Evolutionary conservation across 2,797 vertebrate species (phyloP), one percentile per base, ranked within the genome.

Genomic region (Catostomus latipinnis): DNA sequence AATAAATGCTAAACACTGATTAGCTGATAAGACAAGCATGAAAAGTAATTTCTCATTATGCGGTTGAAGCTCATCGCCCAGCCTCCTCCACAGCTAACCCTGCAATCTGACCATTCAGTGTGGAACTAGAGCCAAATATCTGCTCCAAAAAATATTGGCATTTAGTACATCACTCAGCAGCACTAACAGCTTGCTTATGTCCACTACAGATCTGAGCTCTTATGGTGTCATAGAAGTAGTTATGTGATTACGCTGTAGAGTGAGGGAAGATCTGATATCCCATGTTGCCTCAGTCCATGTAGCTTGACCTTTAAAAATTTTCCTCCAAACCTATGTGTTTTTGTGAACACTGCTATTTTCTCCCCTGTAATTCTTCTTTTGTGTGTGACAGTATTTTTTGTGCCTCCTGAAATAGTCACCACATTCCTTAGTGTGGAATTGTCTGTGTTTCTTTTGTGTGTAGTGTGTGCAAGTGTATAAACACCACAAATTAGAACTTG

Each of bases 1-100:
- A 63, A 53, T 53, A 78, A 70, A 65, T 8, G 50, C 76, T 71
- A 56, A 71, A 78, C 68, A 49, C 68, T 9, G 60, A 78, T 71
- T 62, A 43, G 50, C 76, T 1, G 11, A 63, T n/a, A 78, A 71
- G 58, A 65, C 68, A 69, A 77, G 56, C 16, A 54, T 54, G 34
- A 65, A 63, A 63, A n/a, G 46, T 18, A 11, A 69, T 71, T 71
- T 78, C 67, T 14, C 67, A 54, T 63, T 43, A 46, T 56, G 68
- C 1, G 76, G 34, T 78, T 62, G 62, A 57, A 54, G 49, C 58
- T 69, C 13, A 50, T 34, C 48, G 68, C 48, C 48, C 7, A 34
- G 50, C 60, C 10, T 49, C 14, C 50, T 71, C 43, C 58, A 34
- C 68, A 48, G 60, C 60, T 18, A 71, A 62, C 58, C 49, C 34